Percentiles rank a stretch among this genome's conserved stretches.
phyloP scores from a whole-genome alignment of 1,140 invertebrate genomes.

The Penaeus indicus region DNA sequence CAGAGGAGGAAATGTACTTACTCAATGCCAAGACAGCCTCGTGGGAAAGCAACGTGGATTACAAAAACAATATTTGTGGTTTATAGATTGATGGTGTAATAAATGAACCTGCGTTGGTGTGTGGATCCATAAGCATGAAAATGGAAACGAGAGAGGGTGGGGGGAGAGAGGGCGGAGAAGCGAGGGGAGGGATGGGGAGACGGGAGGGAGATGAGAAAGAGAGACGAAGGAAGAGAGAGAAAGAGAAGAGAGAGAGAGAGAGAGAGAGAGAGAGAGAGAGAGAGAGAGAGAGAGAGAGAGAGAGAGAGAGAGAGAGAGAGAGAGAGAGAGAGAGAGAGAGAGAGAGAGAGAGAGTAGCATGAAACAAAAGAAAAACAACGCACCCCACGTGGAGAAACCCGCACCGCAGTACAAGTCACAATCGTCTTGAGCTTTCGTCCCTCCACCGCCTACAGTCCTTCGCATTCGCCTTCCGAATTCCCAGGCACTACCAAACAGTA shows the following conservation, averaged over 20 bases:
- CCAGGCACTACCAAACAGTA: too few species aligned
- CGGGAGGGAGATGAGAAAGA: too few species aligned
- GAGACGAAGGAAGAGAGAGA: neutral
- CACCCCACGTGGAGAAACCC: neutral
- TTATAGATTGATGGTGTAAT: too few species aligned
- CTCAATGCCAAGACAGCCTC: too few species aligned
- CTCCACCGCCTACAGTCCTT: neutral
- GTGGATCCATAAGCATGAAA: neutral
- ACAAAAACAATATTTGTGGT: too few species aligned
- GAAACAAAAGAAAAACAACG: neutral
- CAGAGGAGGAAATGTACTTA: too few species aligned
- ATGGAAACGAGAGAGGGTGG: neutral
- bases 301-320: slow-evolving; percentile 3
- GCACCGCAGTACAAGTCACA: too few species aligned
- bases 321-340: slow-evolving; percentile 39
- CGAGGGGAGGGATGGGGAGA: neutral
- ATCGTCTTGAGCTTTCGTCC: neutral
- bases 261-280: slow-evolving; percentile 16
- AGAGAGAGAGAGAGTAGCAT: neutral
- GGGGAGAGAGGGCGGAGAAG: neutral
- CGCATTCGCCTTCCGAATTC: neutral
- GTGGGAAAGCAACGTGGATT: too few species aligned
- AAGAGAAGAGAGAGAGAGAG: neutral
- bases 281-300: neutral
- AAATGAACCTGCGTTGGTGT: too few species aligned